phyloP scores from a whole-genome alignment of 2,113 vertebrate genomes.

The Gopherus evgoodei region DNA sequence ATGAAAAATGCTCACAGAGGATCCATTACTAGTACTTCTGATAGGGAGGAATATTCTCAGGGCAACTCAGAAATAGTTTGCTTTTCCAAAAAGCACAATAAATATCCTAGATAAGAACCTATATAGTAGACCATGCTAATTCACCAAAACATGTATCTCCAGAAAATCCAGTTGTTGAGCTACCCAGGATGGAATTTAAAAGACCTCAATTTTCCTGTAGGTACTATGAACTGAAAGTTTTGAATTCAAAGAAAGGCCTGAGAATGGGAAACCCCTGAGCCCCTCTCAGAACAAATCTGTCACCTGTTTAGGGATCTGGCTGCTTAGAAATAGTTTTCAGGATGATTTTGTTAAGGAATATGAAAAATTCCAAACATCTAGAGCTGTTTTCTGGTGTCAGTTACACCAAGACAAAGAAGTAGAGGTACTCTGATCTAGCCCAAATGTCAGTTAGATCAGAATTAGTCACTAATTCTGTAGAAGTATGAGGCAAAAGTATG shows the following conservation, averaged over 20 bases:
- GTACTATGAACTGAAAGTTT: not conserved
- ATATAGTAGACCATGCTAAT: not conserved
- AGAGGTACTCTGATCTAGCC: constrained; percentile 11
- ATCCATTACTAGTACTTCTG: not conserved
- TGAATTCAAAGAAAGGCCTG: not conserved
- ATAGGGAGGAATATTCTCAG: not conserved
- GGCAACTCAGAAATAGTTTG: not conserved
- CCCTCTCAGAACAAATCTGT: constrained; percentile 12
- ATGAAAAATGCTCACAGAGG: not conserved
- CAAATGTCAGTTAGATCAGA: not conserved
- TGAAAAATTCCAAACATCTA: not conserved
- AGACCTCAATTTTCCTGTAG: not conserved
- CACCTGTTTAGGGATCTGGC: not conserved
- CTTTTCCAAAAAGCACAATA: not conserved
- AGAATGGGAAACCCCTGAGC: not conserved
- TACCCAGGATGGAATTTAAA: not conserved
- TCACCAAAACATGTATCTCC: not conserved
- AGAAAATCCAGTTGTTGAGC: not conserved
- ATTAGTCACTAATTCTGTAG: not conserved
- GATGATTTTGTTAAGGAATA: not conserved
- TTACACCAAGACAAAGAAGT: constrained; percentile 3
- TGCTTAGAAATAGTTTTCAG: not conserved
- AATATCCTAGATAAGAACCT: not conserved
- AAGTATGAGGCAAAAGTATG: not conserved
- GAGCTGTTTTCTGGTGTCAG: constrained; percentile 1